Conservation (phyloP, 2,797 vertebrate species). For the Diglossa cyanea region DNA sequence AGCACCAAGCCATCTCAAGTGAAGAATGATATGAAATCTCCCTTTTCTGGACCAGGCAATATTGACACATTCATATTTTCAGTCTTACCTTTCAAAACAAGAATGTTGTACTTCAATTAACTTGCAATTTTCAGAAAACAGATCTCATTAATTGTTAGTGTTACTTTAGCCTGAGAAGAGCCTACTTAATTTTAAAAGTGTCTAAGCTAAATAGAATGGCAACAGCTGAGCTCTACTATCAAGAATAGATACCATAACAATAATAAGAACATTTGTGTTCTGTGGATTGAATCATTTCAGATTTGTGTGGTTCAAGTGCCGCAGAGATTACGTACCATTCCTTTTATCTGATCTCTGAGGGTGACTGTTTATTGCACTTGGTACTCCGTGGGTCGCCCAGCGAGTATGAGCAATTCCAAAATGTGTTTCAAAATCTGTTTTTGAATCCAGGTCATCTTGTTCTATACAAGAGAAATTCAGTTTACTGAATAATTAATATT, state of each 20-base stretch:
- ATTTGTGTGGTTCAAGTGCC: neutral
- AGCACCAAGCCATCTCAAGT: neutral
- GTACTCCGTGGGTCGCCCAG: conserved; percentile 94
- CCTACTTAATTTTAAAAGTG: neutral
- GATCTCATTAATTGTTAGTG: neutral
- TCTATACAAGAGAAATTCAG: conserved; percentile 73
- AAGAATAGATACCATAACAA: neutral
- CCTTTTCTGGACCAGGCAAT: neutral
- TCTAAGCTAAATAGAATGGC: neutral
- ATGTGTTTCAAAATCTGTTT: conserved; percentile 86
- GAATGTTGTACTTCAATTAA: neutral
- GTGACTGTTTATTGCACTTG: conserved; percentile 90
- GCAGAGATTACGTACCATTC: conserved; percentile 78
- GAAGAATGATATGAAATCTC: accelerated
- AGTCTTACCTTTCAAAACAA: neutral
- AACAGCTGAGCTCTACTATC: neutral
- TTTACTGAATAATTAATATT: neutral
- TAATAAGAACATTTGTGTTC: neutral
- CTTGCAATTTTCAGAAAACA: neutral
- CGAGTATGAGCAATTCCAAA: conserved; percentile 95
- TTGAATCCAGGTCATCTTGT: conserved; percentile 86
- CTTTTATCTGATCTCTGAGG: conserved; percentile 93
- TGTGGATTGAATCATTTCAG: neutral
- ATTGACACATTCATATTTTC: neutral
- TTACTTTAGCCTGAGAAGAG: neutral